These are phyloP conservation scores for Lepus oiostolus DNA, from an alignment of 2,797 vertebrate genomes.

Conservation along the genomic window DNA sequence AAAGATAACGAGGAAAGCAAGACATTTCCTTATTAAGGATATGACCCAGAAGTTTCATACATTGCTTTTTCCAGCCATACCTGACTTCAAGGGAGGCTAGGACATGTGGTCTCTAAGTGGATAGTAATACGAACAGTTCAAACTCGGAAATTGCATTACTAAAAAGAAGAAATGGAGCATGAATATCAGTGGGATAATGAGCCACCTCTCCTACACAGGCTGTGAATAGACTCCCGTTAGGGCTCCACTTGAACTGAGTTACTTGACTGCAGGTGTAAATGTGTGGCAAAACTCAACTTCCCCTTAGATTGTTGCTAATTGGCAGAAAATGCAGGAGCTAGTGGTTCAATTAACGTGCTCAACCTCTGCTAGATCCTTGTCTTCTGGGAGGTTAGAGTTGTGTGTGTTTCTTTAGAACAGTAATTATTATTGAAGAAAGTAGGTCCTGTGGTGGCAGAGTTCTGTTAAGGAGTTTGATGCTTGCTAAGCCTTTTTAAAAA, in stretches of 20 bases:
- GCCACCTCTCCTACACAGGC: background rate
- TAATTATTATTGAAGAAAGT: conserved; percentile 6
- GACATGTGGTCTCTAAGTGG: background rate
- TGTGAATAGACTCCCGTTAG: background rate
- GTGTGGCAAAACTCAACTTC: background rate
- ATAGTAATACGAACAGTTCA: background rate
- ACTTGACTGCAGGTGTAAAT: background rate
- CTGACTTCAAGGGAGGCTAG: background rate
- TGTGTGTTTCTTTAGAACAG: background rate
- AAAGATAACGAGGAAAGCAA: background rate
- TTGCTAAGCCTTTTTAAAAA: background rate
- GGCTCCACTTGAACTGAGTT: background rate
- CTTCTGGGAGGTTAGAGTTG: background rate
- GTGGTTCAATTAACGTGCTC: background rate
- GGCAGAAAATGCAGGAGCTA: background rate
- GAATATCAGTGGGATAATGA: background rate
- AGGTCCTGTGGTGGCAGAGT: background rate
- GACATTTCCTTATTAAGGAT: background rate
- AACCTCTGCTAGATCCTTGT: background rate
- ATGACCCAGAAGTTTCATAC: background rate
- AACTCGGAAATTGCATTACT: background rate
- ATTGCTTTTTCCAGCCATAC: background rate
- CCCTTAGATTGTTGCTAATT: background rate
- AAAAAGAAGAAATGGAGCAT: background rate
- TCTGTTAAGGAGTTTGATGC: background rate